These are phyloP conservation scores for Dasypogon diadema DNA, from an alignment of 2,888 invertebrate genomes.

Conservation along the genomic window DNA sequence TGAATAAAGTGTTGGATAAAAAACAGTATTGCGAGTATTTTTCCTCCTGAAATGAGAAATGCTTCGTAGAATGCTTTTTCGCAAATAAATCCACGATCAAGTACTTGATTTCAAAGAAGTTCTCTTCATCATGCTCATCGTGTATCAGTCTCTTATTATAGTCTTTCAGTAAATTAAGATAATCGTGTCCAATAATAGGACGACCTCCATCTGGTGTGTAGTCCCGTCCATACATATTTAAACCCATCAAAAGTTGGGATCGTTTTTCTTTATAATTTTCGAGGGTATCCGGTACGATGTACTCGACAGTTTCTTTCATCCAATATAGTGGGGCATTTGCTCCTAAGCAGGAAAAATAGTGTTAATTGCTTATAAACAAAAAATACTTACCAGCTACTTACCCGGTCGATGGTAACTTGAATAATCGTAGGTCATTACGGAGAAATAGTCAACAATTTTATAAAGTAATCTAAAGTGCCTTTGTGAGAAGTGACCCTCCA, in stretches of 20 bases:
- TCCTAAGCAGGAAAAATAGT: no score
- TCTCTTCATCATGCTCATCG: constrained; percentile 84
- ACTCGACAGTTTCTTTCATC: constrained; percentile 82
- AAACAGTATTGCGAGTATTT: constrained; percentile 81
- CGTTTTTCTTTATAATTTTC: constrained; percentile 71
- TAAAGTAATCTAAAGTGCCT: constrained; percentile 83
- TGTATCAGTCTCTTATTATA: constrained; percentile 82
- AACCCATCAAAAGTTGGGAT: constrained; percentile 84
- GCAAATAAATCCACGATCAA: constrained; percentile 60
- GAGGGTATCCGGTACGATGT: constrained; percentile 75
- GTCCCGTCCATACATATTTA: constrained; percentile 95
- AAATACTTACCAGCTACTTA: constrained; percentile 60
- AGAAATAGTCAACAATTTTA: constrained; percentile 85
- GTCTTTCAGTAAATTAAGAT: constrained; percentile 79
- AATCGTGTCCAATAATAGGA: constrained; percentile 84
- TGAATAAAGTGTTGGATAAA: constrained; percentile 91
- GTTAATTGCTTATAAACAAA: neutral
- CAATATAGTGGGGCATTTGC: constrained; percentile 91
- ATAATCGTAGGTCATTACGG: constrained; percentile 97
- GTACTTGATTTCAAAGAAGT: constrained; percentile 88
- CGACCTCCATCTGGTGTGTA: constrained; percentile 86
- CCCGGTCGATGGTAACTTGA: constrained; percentile 85
- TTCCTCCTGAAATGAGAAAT: constrained; percentile 71
- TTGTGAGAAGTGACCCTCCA: constrained; percentile 77
- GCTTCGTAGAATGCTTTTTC: no score